Conservation (phyloP, 2,797 vertebrate genomes). For the Eulemur coronatus region DNA sequence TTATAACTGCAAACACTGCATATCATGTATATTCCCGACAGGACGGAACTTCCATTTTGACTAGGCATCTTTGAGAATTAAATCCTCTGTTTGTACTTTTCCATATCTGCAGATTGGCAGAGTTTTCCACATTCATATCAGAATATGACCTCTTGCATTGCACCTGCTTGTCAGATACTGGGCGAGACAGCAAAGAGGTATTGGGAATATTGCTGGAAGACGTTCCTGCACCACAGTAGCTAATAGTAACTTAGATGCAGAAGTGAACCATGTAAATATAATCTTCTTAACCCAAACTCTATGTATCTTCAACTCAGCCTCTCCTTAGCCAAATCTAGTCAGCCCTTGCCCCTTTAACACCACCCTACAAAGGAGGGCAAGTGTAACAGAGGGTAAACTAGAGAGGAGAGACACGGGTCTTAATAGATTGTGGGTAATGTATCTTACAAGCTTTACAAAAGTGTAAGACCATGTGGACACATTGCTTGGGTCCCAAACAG, state of each 20-base stretch:
- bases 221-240: not conserved
- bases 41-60: not conserved
- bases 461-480: not conserved
- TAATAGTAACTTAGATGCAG: not conserved
- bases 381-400: not conserved
- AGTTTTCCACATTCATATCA: not conserved
- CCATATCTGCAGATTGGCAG: not conserved
- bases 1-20: not conserved
- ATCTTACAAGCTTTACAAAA: not conserved
- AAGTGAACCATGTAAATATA: constrained; percentile 13
- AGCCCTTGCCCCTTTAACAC: not conserved
- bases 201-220: not conserved
- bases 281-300: not conserved
- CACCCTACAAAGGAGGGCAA: not conserved
- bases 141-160: not conserved
- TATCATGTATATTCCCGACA: not conserved
- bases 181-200: not conserved
- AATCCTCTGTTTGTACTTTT: not conserved
- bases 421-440: not conserved
- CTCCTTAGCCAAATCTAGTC: not conserved
- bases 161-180: not conserved
- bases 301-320: not conserved
- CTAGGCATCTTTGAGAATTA: not conserved
- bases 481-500: not conserved
- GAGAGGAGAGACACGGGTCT: not conserved